phyloP scores from a whole-genome alignment of 1,140 invertebrate species.

The Eubasilissa regina region DNA sequence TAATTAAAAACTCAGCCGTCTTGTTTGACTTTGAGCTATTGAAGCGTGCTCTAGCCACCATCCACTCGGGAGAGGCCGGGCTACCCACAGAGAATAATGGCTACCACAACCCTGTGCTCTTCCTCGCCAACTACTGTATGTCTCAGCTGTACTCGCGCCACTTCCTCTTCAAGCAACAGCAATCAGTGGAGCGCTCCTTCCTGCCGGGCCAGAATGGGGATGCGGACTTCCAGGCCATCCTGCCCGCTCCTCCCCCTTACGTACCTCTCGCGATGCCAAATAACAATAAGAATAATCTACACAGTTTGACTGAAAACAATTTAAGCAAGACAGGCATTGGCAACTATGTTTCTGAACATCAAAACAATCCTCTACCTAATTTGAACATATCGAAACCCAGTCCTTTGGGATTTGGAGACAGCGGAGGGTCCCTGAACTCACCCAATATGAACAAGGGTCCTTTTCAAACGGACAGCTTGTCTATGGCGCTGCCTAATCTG shows the following conservation, averaged over 20 bases:
- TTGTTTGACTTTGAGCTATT: conserved; percentile 78
- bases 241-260: conserved; percentile 44
- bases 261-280: conserved; percentile 57
- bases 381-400: conserved; percentile 64
- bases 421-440: conserved; percentile 50
- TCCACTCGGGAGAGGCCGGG: conserved; percentile 73
- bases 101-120: conserved; percentile 78
- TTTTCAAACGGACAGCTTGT: conserved; percentile 51
- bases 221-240: conserved; percentile 45
- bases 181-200: conserved; percentile 46
- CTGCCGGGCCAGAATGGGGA: conserved; percentile 53
- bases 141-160: conserved; percentile 81
- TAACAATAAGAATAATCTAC: conserved; percentile 43
- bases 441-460: conserved; percentile 46
- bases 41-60: conserved; percentile 76
- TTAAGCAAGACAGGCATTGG: conserved; percentile 24
- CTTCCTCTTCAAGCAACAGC: conserved; percentile 64
- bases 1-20: conserved; percentile 78
- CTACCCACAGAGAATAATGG: conserved; percentile 63
- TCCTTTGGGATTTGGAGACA: conserved; percentile 62
- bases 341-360: conserved; percentile 41
- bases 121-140: conserved; percentile 83
- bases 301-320: conserved; percentile 34
- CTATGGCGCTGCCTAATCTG: conserved; percentile 64
- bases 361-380: conserved; percentile 48